Conservation (phyloP, 2,113 vertebrate genomes). For the Galbula dea region DNA sequence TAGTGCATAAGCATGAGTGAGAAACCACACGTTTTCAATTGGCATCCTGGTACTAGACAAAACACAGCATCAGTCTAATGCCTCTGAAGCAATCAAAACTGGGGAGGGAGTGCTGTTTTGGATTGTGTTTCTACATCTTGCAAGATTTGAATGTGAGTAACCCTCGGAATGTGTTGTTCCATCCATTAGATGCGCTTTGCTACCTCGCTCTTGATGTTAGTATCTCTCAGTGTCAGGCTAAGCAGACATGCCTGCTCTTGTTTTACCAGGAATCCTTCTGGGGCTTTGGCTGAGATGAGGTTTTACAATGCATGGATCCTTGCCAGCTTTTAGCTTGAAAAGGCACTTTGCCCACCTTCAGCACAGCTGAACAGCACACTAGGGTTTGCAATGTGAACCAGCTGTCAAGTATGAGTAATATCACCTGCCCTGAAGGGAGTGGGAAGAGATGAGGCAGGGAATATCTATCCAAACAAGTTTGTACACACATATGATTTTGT, state of each 20-base stretch:
- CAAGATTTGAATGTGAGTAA: not conserved
- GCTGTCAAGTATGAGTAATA: not conserved
- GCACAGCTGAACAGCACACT: not conserved
- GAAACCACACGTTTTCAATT: not conserved
- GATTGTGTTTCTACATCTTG: not conserved
- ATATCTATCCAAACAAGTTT: conserved; percentile 47
- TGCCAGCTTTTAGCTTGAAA: not conserved
- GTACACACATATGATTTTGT: conserved; percentile 31
- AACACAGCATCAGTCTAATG: not conserved
- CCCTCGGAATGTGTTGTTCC: not conserved
- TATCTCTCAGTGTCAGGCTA: not conserved
- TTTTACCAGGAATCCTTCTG: not conserved
- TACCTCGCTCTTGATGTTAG: not conserved
- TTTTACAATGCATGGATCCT: not conserved
- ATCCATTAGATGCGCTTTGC: not conserved
- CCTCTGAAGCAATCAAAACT: not conserved
- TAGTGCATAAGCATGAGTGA: not conserved
- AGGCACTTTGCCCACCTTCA: conserved; percentile 18
- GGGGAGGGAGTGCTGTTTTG: not conserved
- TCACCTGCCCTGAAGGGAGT: conserved; percentile 14
- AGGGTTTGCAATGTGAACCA: not conserved
- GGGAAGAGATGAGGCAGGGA: not conserved
- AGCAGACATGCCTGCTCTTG: conserved; percentile 16
- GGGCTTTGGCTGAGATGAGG: conserved; percentile 7
- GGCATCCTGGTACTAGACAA: not conserved